These are phyloP conservation scores for Zaprionus kolodkinae DNA, from an alignment of 1,140 invertebrate genomes.

Conservation along the genomic window DNA sequence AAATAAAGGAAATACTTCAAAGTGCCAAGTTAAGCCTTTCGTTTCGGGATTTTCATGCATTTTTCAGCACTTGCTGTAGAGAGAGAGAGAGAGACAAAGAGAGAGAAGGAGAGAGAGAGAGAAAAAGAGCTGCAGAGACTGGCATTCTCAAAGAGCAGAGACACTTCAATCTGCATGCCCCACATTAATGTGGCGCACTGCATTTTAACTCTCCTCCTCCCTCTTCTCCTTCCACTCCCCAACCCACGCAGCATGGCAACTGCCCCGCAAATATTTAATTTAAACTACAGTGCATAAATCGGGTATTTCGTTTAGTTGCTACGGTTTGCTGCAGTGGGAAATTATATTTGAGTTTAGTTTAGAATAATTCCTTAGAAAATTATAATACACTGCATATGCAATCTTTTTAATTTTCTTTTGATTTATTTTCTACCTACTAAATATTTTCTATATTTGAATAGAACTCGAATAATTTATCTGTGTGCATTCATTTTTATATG, in stretches of 20 bases:
- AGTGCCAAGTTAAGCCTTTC: slow-evolving; percentile 29
- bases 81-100: background rate
- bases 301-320: slow-evolving; percentile 25
- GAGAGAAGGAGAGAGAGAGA: background rate
- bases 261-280: slow-evolving; percentile 73
- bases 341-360: background rate
- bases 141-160: slow-evolving; percentile 24
- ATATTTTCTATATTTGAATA: background rate
- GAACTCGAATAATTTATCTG: background rate
- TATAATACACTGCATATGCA: background rate
- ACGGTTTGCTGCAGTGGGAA: background rate
- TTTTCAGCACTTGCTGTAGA: slow-evolving; percentile 4
- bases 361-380: background rate
- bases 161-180: slow-evolving; percentile 78
- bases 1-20: slow-evolving; percentile 13
- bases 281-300: slow-evolving; percentile 37
- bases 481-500: background rate
- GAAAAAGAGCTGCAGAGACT: background rate
- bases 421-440: background rate
- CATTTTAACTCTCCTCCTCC: slow-evolving; percentile 48
- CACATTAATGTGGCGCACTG: slow-evolving; percentile 71
- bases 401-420: background rate
- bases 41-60: slow-evolving; percentile 14
- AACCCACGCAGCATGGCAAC: background rate
- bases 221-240: background rate